These are phyloP conservation scores for Chrysocyon brachyurus DNA, from an alignment of 2,797 vertebrate species.

Conservation along the genomic window DNA sequence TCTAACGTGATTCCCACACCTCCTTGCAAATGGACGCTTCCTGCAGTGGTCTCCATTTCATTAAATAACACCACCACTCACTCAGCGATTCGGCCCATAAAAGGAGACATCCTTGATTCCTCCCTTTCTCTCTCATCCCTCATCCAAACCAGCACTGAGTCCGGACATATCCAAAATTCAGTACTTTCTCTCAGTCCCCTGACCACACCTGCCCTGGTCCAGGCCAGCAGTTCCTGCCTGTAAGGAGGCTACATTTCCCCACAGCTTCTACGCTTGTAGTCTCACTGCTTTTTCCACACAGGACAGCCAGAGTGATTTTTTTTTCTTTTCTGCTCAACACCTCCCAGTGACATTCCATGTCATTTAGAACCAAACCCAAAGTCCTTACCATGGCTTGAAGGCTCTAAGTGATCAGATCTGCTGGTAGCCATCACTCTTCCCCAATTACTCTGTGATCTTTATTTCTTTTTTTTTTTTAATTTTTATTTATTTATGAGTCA, in stretches of 20 bases:
- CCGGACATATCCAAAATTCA: not conserved
- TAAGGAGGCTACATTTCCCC: not conserved
- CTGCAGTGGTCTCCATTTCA: not conserved
- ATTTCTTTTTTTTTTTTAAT: not conserved
- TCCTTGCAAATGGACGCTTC: not conserved
- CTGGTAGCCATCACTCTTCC: not conserved
- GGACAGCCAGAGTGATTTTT: not conserved
- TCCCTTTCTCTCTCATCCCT: not conserved
- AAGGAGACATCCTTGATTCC: not conserved
- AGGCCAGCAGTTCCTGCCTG: not conserved
- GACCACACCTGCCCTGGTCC: not conserved
- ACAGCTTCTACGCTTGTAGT: not conserved
- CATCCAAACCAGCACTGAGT: not conserved
- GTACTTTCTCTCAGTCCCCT: not conserved
- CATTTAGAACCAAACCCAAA: not conserved
- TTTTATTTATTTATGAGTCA: too few relatives aligned
- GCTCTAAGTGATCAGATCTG: not conserved
- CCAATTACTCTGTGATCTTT: not conserved
- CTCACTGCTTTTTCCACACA: fast-evolving
- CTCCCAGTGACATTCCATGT: not conserved
- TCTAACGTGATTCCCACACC: not conserved
- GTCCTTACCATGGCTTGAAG: fast-evolving
- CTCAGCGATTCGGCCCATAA: not conserved
- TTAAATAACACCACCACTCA: not conserved
- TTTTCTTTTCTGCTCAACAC: not conserved